These are phyloP conservation scores for Diploscapter pachys DNA, from an alignment of 1,140 invertebrate genomes.

Conservation along the genomic window DNA sequence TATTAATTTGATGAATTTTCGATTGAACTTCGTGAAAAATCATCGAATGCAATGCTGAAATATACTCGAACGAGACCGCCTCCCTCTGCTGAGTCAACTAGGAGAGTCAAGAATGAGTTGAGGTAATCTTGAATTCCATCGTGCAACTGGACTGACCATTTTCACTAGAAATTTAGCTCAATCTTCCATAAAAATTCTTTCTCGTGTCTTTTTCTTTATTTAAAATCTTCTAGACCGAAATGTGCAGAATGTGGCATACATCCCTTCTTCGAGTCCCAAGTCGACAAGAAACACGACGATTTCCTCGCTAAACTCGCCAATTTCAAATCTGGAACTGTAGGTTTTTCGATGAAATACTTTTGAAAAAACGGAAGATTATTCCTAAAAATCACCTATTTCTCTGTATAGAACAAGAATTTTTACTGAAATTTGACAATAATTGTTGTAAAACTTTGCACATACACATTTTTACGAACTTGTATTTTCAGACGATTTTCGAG, in stretches of 20 bases:
- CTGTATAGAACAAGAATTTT: not conserved
- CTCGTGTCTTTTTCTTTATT: not conserved
- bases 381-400: not conserved
- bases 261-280: conserved; percentile 38
- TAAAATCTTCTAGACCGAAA: conserved; percentile 5
- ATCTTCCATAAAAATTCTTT: not conserved
- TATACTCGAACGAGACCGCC: conserved; percentile 79
- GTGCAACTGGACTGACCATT: conserved; percentile 4
- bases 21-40: conserved; percentile 73
- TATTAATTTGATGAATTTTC: conserved; percentile 55
- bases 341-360: not conserved
- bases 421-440: conserved; percentile 1
- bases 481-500: conserved; percentile 86
- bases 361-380: not conserved
- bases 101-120: conserved; percentile 71
- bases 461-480: not conserved
- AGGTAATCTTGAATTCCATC: not conserved
- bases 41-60: conserved; percentile 82
- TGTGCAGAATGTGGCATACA: conserved; percentile 37
- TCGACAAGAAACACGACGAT: conserved; percentile 23
- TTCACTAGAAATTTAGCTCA: not conserved
- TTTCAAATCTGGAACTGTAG: conserved; percentile 26
- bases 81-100: conserved; percentile 82
- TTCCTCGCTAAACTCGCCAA: conserved; percentile 22
- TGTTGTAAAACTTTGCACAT: not conserved